Evolutionary conservation across 2,113 vertebrate genomes (phyloP), one percentile per base, ranked within the genome.

Genomic region (Gracilinanus agilis): DNA sequence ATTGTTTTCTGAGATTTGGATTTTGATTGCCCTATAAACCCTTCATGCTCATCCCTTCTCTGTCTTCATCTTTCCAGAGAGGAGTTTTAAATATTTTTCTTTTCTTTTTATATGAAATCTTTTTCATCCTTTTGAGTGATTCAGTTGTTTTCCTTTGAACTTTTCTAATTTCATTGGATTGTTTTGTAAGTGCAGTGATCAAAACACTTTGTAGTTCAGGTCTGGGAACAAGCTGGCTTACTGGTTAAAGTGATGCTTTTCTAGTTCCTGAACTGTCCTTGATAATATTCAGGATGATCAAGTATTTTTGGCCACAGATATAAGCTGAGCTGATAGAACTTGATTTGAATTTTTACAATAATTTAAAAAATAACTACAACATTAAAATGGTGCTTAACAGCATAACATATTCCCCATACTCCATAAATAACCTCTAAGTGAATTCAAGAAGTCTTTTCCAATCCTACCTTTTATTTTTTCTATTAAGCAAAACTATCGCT

Each of bases 261-360:
- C 9, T 92, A 44, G 90, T 94, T 96, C 91, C 94, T 94, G 95
- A 93, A 54, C 56, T 94, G 94, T 6, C 49, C 44, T 44, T 55
- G 83, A 56, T 27, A 5, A 40, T 55, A 90, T 34, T 75, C 8
- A 91, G 49, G 90, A 24, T 7, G 44, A 24, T 83, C 25, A 40
- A 55, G 19, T 53, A 23, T 90, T 75, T 94, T 90, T 53, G 44
- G 54, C 27, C 53, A 95, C 5, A 89, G 49, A 4, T 55, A 54
- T 90, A 95, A 92, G 92, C 29, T 44, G 4, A 27, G 58, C 88
- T 12, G 24, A 75, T 19, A 92, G 96, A 95, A 55, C 53, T 90
- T 89, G 89, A 94, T 55, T 91, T 88, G 90, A 90, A 95, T 44
- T 92, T 90, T 90, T 96, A 61, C 3, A 29, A 94, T 89, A 96